Evolutionary conservation across 2,113 vertebrate species (phyloP), one percentile per base, ranked within the genome.

Genomic region (Melanerpes formicivorus): DNA sequence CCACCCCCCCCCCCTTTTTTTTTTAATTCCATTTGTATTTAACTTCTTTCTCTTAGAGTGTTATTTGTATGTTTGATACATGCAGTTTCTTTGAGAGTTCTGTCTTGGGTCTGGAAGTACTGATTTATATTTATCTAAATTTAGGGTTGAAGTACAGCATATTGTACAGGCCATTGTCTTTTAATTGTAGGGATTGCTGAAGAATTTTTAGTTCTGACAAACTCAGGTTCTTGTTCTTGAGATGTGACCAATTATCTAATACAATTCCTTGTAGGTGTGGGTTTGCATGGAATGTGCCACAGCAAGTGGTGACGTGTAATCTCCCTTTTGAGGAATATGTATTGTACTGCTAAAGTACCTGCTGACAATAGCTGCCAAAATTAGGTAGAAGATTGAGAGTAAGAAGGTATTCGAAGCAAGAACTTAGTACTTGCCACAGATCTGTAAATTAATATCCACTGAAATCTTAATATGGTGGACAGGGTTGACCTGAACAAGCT

Each of bases 71-170:
- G 73, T 79, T 86, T 75, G 54, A 89, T 93, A 11, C 42, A 12
- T 83, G 54, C 54, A 66, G 80, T 73, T 84, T 72, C 80, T 93
- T 80, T 70, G 80, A 64, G 48, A 52, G 84, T 74, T 90, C 59
- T 88, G 46, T 46, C 34, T 91, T 81, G 9, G 7, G 16, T 84
- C 95, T 92, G 62, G 74, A 93, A 32, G 80, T 76, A 64, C 22
- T 63, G 65, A 90, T 97, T 96, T 90, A 21, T 73, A 71, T 48
- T 86, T 69, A 90, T 95, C 93, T 93, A 92, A 92, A 89, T 85
- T 87, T 88, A 66, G 84, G 81, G 58, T 32, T 86, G 76, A 91
- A 88, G 67, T 90, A 13, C 65, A 91, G 82, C 8, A 1, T 80
- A 85, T 40, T 78, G 59, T 69, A 75, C 46, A 1, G 78, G 55